phyloP scores from a whole-genome alignment of 64 coral and sea anemone species.

The Pocillopora verrucosa region DNA sequence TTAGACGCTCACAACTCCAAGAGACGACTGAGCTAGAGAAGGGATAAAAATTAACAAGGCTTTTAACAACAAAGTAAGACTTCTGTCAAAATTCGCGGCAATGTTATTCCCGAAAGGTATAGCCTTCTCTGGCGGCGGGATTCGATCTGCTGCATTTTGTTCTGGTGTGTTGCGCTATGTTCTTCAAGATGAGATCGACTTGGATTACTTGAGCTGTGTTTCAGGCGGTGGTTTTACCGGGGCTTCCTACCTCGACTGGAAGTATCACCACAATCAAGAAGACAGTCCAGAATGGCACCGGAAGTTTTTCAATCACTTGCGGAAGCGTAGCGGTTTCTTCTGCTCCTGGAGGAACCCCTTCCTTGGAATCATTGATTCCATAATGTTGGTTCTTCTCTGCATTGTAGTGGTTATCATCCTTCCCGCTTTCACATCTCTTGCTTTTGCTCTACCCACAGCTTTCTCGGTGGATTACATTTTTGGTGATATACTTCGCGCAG shows the following conservation, averaged over 20 bases:
- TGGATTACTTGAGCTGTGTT: constrained; percentile 55
- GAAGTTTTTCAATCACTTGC: constrained; percentile 33
- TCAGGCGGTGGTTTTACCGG: constrained; percentile 53
- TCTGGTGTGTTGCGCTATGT: constrained; percentile 37
- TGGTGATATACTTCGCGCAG: constrained; percentile 46
- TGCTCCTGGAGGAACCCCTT: constrained; percentile 46
- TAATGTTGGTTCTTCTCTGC: constrained; percentile 31
- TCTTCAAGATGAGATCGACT: constrained; percentile 33
- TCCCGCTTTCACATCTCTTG: constrained; percentile 21
- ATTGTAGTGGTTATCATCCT: constrained; percentile 19
- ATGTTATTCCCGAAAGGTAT: neutral
- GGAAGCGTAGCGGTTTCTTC: constrained; percentile 24
- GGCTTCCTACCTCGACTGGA: constrained; percentile 42
- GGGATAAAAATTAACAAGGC: neutral
- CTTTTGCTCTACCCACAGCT: constrained; percentile 52
- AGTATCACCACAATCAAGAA: constrained; percentile 22
- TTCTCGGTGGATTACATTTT: constrained; percentile 52
- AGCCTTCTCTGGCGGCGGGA: constrained; percentile 48
- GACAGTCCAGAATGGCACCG: constrained; percentile 44
- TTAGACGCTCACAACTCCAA: no score
- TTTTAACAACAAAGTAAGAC: neutral
- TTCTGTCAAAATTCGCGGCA: neutral
- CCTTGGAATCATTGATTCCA: constrained; percentile 33
- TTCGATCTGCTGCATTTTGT: constrained; percentile 46
- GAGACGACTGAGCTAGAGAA: neutral